Evolutionary conservation across 1,140 invertebrate genomes (phyloP).

Genomic region (Cherax quadricarinatus): DNA sequence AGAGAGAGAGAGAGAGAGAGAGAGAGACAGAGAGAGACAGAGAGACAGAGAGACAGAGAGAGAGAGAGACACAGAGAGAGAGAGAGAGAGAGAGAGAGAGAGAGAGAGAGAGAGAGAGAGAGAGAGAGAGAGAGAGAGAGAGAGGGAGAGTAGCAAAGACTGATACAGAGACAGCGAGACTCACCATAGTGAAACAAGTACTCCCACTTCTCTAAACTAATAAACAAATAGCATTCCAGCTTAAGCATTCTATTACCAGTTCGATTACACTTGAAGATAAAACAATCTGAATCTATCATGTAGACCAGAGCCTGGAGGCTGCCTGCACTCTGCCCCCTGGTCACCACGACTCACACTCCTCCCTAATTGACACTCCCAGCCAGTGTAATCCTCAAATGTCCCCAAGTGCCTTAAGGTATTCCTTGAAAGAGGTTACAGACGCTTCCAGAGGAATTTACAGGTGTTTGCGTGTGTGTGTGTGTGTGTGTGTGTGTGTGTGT

Average conservation of each 20-base stretch:
- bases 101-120: too few relatives aligned
- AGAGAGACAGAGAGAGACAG: too few relatives aligned
- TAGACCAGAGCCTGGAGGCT: too few relatives aligned
- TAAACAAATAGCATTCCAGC: not conserved
- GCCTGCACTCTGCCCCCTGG: too few relatives aligned
- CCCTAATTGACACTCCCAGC: not conserved
- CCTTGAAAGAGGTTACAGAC: not conserved
- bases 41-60: too few relatives aligned
- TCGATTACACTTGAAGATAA: constrained; percentile 25
- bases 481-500: constrained; percentile 31
- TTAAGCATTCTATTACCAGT: not conserved
- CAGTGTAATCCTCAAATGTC: constrained; percentile 51
- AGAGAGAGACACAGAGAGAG: too few relatives aligned
- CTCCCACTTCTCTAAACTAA: not conserved
- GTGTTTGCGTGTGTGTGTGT: constrained; percentile 11
- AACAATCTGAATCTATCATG: constrained; percentile 36
- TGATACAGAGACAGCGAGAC: too few relatives aligned
- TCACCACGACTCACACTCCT: not conserved
- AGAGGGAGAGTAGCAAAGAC: too few relatives aligned
- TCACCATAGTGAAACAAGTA: not conserved
- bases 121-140: too few relatives aligned
- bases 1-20: too few relatives aligned
- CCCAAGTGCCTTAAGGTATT: not conserved
- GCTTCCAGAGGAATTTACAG: constrained; percentile 1
- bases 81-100: too few relatives aligned